Conservation (phyloP, 2,113 vertebrate genomes). For the Haemorhous mexicanus region DNA sequence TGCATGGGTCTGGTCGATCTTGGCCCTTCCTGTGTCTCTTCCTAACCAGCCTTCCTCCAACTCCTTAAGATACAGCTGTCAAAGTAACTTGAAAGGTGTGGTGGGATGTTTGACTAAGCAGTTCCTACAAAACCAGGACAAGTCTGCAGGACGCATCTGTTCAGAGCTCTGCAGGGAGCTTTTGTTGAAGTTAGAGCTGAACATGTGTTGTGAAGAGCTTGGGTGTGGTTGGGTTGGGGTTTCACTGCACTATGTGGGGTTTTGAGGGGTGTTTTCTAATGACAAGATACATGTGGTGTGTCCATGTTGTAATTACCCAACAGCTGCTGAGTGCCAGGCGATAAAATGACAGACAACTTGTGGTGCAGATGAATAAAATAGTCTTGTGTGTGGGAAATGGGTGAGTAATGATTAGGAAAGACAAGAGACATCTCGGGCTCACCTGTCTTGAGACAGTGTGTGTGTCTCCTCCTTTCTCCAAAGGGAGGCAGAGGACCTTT, state of each 20-base stretch:
- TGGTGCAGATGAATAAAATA: background rate
- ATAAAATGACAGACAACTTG: background rate
- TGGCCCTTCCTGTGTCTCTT: background rate
- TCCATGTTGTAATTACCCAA: background rate
- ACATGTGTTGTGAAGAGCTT: background rate
- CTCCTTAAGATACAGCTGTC: background rate
- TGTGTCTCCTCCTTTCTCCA: background rate
- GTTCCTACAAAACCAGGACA: background rate
- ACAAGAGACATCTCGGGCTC: background rate
- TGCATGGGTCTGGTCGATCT: background rate
- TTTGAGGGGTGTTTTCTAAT: background rate
- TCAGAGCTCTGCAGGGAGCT: background rate
- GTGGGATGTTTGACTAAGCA: background rate
- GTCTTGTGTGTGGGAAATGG: background rate
- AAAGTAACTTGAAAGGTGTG: background rate
- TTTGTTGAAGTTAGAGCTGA: background rate
- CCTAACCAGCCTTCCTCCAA: background rate
- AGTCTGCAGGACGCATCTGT: background rate
- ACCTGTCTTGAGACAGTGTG: conserved; percentile 13
- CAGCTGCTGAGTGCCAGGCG: conserved; percentile 34
- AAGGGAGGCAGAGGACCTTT: background rate
- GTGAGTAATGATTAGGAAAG: background rate
- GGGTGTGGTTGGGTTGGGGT: background rate
- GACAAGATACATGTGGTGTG: background rate
- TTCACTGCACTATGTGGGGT: background rate